These are phyloP conservation scores for Bradypodion ventrale DNA, from an alignment of 2,797 vertebrate genomes.

Conservation along the genomic window DNA sequence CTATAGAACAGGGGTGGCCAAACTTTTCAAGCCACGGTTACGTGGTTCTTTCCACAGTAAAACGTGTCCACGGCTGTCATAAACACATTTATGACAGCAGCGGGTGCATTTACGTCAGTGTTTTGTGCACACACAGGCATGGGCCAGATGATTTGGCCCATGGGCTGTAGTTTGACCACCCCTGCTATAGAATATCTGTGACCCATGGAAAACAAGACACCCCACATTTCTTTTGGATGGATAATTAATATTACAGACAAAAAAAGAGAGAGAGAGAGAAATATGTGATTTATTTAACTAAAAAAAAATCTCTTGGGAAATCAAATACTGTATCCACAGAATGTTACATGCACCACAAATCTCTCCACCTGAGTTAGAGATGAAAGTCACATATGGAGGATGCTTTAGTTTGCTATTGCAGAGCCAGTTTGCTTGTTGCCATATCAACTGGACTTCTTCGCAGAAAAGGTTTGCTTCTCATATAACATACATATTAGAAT, in stretches of 20 bases:
- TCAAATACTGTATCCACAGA: constrained; percentile 26
- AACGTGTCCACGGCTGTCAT: too few species aligned
- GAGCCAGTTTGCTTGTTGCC: constrained; percentile 29
- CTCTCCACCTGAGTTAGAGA: constrained; percentile 38
- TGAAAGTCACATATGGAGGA: constrained; percentile 37
- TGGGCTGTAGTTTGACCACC: too few species aligned
- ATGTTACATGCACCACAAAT: constrained; percentile 42
- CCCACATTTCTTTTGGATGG: constrained; percentile 19
- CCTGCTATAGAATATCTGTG: not conserved
- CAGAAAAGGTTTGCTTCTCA: constrained; percentile 24
- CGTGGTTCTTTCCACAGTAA: too few species aligned
- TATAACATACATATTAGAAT: constrained; percentile 6
- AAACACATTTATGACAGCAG: too few species aligned
- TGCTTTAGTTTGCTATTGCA: constrained; percentile 32
- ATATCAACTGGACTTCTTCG: constrained; percentile 27
- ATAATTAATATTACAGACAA: constrained; percentile 2
- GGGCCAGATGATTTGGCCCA: too few species aligned
- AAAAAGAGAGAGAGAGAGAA: accelerated
- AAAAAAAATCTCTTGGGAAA: constrained; percentile 30
- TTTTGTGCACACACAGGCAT: too few species aligned
- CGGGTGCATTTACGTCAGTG: too few species aligned
- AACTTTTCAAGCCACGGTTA: too few species aligned
- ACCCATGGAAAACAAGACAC: constrained; percentile 20
- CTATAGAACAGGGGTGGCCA: too few species aligned
- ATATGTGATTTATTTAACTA: constrained; percentile 47